Evolutionary conservation across 2,888 invertebrate species (phyloP), one percentile per base, ranked within the genome.

Genomic region (Thelaira solivaga): DNA sequence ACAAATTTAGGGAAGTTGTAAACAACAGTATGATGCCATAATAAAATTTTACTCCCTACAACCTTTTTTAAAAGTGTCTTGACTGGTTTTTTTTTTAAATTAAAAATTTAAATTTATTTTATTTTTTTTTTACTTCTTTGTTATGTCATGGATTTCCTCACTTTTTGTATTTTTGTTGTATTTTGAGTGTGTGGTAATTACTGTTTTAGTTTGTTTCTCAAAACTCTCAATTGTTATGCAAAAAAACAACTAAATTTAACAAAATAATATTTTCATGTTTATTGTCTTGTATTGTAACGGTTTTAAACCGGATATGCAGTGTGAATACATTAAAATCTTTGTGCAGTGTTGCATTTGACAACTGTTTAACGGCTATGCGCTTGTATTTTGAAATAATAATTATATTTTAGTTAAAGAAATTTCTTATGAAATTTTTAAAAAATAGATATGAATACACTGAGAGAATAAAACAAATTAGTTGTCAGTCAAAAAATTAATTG

Each of bases 281-380:
- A 41, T 71, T 59, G 26, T 26, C 6, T 36, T 29, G 1, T 55
- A 45, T 13, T 61, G 29, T 74, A 78, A 69, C 77, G 67, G 67
- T 64, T 69, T 22, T 8, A 57, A 69, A 65, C 65, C 74, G 78
- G 78, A 74, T 74, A 47, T 57, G 20, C 11, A 29, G 62, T 20
- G 31, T 67, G 76, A 59, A 74, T 65, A 73, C 24, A 41, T 64
- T 39, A 57, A 57, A 7, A 29, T 34, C 20, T 49, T 51, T 68
- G 39, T 77, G 80, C 77, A 77, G 59, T 55, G 78, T 67, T 76
- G 80, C 74, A 69, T 73, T 74, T 59, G 26, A 53, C n/a, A n/a
- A n/a, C n/a, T n/a, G n/a, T n/a, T n/a, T n/a, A n/a, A n/a, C n/a
- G n/a, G n/a, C n/a, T n/a, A n/a, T n/a, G n/a, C n/a, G n/a, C n/a